These are phyloP conservation scores for Amblyteles armatorius DNA, from an alignment of 2,888 invertebrate genomes.

Conservation along the genomic window DNA sequence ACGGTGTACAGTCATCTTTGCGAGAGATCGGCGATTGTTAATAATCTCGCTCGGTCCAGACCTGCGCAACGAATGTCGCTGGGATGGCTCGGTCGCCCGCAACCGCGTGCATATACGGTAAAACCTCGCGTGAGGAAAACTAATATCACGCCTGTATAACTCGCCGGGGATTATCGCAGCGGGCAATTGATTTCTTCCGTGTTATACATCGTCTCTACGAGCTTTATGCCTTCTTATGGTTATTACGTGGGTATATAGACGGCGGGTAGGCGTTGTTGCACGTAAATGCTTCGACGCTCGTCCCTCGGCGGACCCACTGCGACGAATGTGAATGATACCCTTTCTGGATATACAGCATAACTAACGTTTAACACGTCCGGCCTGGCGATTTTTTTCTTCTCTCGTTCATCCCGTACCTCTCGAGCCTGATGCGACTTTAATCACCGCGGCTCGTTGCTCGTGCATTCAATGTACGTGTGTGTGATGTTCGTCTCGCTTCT, in stretches of 20 bases:
- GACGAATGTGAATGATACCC: slow-evolving; percentile 49
- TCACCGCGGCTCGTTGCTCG: slow-evolving; percentile 43
- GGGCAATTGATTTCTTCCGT: slow-evolving; percentile 58
- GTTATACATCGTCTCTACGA: slow-evolving; percentile 18
- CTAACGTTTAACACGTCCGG: slow-evolving; percentile 45
- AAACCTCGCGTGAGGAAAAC: slow-evolving; percentile 31
- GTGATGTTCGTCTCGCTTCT: slow-evolving; percentile 9
- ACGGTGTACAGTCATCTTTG: neutral
- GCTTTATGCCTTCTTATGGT: neutral
- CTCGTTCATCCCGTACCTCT: slow-evolving; percentile 16
- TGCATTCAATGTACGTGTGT: neutral
- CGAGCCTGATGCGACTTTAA: slow-evolving; percentile 69
- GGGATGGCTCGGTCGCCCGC: neutral
- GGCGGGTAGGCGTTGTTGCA: neutral
- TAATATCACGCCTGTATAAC: slow-evolving; percentile 32
- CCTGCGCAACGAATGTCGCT: slow-evolving; percentile 43
- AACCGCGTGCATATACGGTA: neutral
- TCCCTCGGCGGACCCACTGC: slow-evolving; percentile 2
- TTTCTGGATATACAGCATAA: slow-evolving; percentile 17
- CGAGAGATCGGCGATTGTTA: slow-evolving; percentile 49
- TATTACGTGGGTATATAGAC: neutral
- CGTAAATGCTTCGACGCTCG: slow-evolving; percentile 2
- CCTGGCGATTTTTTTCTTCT: slow-evolving; percentile 7
- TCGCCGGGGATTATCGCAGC: slow-evolving; percentile 47
- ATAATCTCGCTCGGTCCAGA: slow-evolving; percentile 49